Conservation (phyloP, 2,888 invertebrate genomes). For the Drosophila demipolita region DNA sequence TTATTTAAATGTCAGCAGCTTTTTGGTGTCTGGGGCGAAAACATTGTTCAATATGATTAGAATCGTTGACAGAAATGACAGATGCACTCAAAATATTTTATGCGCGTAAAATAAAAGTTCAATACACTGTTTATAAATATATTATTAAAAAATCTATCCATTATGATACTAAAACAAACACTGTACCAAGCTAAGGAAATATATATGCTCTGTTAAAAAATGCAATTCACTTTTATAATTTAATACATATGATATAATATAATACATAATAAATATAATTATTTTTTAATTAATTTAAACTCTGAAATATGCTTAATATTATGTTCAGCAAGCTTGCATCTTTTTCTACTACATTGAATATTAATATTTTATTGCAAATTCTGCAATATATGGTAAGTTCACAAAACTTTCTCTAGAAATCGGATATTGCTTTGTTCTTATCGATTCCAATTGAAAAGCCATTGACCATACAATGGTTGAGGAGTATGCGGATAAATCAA, state of each 20-base stretch:
- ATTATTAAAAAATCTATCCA: accelerated
- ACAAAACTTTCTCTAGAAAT: neutral
- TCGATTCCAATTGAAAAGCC: neutral
- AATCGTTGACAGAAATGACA: slow-evolving; percentile 4
- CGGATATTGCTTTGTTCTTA: neutral
- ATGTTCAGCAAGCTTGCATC: neutral
- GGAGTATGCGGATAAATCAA: neutral
- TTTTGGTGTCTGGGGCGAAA: slow-evolving; percentile 37
- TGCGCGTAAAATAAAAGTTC: neutral
- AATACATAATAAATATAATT: neutral
- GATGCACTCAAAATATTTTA: neutral
- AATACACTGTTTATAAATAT: neutral
- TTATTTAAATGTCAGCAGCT: slow-evolving; percentile 79
- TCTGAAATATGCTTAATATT: neutral
- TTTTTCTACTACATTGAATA: neutral
- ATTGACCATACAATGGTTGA: neutral
- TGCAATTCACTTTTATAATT: no score
- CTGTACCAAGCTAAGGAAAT: accelerated
- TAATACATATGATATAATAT: neutral
- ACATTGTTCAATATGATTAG: slow-evolving; percentile 36
- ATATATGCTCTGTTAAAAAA: neutral
- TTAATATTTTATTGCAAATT: neutral
- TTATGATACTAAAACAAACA: neutral
- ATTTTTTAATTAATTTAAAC: neutral
- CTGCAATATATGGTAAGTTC: neutral